Base-by-base conservation (phyloP, 2,888 invertebrate species). In the Odontocerum albicorne region DNA sequence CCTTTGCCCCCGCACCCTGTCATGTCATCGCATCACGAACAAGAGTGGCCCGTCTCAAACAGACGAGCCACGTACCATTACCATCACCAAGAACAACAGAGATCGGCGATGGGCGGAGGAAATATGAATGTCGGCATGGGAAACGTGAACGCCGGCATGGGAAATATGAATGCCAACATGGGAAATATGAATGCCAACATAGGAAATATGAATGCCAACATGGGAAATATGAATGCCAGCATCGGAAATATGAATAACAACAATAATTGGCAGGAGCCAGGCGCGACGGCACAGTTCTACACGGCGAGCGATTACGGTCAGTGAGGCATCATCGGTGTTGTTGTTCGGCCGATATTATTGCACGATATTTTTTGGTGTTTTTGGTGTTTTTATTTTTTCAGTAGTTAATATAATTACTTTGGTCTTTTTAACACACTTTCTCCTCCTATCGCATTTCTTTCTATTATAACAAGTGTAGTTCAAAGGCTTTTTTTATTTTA, bases 231-330 rank as follows among this genome's bases (percentile, higher is more conserved):
- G 31, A 40, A 19, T n/a, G 39, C 33, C 17, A 54, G 49, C 19
- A 49, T 42, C 13, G 47, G 35, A 13, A 43, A 31, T 1, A 66
- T 65, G 57, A 72, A 70, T 59, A 71, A 72, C 57, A 72, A 74
- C 33, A 42, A n/a, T n/a, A n/a, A n/a, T 54, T 72, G 71, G 67
- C 72, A 72, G 61, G 68, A 62, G 35, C 17, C 38, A 16, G 70
- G 71, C 67, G 71, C 67, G 4, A 68, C 74, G 0, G 71, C 76
- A 10, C 74, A 75, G 54, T 74, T 75, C 65, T 77, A 77, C 62
- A 66, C 73, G 2, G 68, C 75, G 21, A 70, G 70, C 62, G 77
- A 77, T 49, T 70, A 72, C 54, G 77, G 77, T 77, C 68, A 75
- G 77, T 50, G 12, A 17, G 10, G 21, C 32, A 40, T 12, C 8